These are phyloP conservation scores for Gallinago nigripennis DNA, from an alignment of 2,797 vertebrate genomes.

Conservation along the genomic window DNA sequence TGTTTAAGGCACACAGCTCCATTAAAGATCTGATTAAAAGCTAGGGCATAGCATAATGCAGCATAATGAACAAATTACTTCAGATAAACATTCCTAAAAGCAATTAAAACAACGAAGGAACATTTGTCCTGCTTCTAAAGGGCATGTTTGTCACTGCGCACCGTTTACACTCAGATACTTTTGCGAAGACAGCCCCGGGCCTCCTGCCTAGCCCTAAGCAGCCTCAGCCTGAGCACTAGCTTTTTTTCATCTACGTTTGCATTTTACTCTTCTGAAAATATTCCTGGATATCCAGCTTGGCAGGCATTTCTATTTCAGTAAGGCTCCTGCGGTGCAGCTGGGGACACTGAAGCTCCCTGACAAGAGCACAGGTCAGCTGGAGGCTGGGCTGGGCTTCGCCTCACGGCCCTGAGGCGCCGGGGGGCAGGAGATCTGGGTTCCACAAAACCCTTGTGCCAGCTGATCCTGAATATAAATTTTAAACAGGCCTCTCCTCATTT, in stretches of 20 bases:
- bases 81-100: not conserved
- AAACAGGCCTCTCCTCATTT: fast-evolving
- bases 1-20: fast-evolving
- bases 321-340: fast-evolving
- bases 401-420: not conserved
- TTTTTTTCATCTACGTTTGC: not conserved
- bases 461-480: fast-evolving
- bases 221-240: not conserved
- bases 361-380: fast-evolving
- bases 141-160: not conserved
- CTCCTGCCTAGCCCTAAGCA: not conserved
- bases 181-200: not conserved
- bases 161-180: not conserved
- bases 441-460: fast-evolving
- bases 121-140: not conserved
- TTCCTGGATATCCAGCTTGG: not conserved
- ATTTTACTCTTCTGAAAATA: not conserved
- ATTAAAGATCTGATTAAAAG: not conserved
- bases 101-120: not conserved
- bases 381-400: fast-evolving
- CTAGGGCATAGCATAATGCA: too few species aligned
- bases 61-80: not conserved
- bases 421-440: fast-evolving
- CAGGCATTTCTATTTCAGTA: fast-evolving
- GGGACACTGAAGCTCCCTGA: not conserved